Conservation (phyloP, 2,113 vertebrate genomes). For the Callaeas wilsoni region DNA sequence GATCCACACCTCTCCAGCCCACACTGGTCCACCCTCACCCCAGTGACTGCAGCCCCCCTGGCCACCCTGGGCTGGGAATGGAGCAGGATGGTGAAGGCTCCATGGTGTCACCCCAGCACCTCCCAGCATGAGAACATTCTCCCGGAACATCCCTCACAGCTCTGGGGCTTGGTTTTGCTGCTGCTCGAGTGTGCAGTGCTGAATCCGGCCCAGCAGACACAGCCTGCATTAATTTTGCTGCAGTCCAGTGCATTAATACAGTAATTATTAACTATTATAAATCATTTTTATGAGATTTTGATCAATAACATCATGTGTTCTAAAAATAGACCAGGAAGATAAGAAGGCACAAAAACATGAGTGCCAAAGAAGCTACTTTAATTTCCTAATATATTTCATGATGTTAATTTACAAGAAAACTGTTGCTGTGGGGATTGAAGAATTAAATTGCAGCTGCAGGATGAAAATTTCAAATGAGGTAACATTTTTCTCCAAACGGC, state of each 20-base stretch:
- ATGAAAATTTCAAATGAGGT: background rate
- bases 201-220: background rate
- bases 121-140: rapidly evolving
- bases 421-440: background rate
- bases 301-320: background rate
- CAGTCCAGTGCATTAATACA: constrained; percentile 10
- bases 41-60: background rate
- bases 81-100: rapidly evolving
- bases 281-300: background rate
- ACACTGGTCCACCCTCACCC: background rate
- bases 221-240: background rate
- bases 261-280: constrained; percentile 3
- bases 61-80: background rate
- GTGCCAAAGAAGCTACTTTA: background rate
- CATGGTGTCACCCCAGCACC: rapidly evolving
- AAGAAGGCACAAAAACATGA: background rate
- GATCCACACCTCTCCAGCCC: background rate
- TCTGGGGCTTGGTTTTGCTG: background rate
- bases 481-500: background rate
- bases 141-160: background rate
- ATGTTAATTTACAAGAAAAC: background rate
- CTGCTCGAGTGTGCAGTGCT: rapidly evolving
- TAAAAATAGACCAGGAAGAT: background rate
- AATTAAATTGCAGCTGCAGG: background rate
- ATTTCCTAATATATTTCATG: background rate